Evolutionary conservation across 2,797 vertebrate genomes (phyloP).

Genomic region (Phrynocephalus forsythii): DNA sequence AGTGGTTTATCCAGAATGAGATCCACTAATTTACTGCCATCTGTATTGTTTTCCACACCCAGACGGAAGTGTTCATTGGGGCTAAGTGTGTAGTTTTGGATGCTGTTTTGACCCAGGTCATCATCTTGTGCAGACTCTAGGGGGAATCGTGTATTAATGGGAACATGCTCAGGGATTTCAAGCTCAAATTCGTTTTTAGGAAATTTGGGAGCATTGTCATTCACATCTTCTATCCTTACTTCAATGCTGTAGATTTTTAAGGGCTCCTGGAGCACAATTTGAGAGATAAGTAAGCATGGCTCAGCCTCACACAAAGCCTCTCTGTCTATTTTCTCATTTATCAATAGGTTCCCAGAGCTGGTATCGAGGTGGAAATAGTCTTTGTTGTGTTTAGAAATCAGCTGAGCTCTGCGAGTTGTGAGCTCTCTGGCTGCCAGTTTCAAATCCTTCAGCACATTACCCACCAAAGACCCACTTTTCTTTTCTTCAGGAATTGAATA

Average conservation of each 20-base stretch:
- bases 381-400: slow-evolving; percentile 61
- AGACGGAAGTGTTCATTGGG: slow-evolving; percentile 69
- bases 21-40: slow-evolving; percentile 61
- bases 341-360: slow-evolving; percentile 60
- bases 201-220: slow-evolving; percentile 29
- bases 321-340: slow-evolving; percentile 69
- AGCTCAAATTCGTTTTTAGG: slow-evolving; percentile 27
- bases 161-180: slow-evolving; percentile 75
- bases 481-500: slow-evolving; percentile 39
- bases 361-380: slow-evolving; percentile 55
- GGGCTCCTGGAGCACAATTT: slow-evolving; percentile 70
- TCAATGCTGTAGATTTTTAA: slow-evolving; percentile 68
- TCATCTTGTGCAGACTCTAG: slow-evolving; percentile 78
- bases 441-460: slow-evolving; percentile 31
- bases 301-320: slow-evolving; percentile 66
- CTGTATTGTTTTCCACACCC: slow-evolving; percentile 47
- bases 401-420: slow-evolving; percentile 19
- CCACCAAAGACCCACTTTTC: slow-evolving; percentile 26
- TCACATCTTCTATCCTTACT: slow-evolving; percentile 50
- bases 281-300: slow-evolving; percentile 66
- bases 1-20: slow-evolving; percentile 61
- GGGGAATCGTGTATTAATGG: slow-evolving; percentile 73
- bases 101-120: slow-evolving; percentile 68
- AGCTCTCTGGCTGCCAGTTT: slow-evolving; percentile 3
- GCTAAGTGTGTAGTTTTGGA: slow-evolving; percentile 70